phyloP scores from a whole-genome alignment of 2,113 vertebrate genomes.

The Ahaetulla prasina region DNA sequence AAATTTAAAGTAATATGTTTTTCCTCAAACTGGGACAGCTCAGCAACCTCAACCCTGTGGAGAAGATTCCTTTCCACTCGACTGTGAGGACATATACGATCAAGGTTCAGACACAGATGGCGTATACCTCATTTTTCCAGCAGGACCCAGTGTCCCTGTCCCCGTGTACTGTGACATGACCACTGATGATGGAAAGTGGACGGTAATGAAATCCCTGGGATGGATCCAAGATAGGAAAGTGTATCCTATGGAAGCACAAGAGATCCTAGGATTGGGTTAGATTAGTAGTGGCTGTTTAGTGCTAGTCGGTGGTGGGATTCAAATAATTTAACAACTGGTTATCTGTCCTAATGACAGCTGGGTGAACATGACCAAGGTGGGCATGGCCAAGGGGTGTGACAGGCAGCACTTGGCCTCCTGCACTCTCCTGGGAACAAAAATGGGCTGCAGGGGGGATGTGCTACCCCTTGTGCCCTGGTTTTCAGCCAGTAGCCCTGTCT shows the following conservation, averaged over 20 bases:
- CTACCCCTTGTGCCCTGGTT: no score
- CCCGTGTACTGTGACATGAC: constrained; percentile 79
- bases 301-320: no score
- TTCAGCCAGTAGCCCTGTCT: no score
- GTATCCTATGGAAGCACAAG: neutral
- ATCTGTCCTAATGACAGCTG: no score
- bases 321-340: no score
- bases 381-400: no score
- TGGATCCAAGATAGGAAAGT: no score
- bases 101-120: constrained; percentile 62
- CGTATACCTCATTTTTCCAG: constrained; percentile 74
- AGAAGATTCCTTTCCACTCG: constrained; percentile 49
- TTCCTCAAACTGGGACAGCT: constrained; percentile 22
- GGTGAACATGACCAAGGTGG: no score
- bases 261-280: neutral
- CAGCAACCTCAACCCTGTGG: constrained; percentile 50
- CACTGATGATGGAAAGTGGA: constrained; percentile 69
- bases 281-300: neutral
- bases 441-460: no score
- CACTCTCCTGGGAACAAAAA: no score
- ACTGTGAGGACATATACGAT: constrained; percentile 62
- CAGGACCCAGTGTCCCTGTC: constrained; percentile 65
- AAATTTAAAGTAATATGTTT: neutral
- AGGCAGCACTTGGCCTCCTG: no score
- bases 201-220: constrained; percentile 46